Evolutionary conservation across 2,113 vertebrate species (phyloP), one percentile per base, ranked within the genome.

Genomic region (Thalassarche chlororhynchos): DNA sequence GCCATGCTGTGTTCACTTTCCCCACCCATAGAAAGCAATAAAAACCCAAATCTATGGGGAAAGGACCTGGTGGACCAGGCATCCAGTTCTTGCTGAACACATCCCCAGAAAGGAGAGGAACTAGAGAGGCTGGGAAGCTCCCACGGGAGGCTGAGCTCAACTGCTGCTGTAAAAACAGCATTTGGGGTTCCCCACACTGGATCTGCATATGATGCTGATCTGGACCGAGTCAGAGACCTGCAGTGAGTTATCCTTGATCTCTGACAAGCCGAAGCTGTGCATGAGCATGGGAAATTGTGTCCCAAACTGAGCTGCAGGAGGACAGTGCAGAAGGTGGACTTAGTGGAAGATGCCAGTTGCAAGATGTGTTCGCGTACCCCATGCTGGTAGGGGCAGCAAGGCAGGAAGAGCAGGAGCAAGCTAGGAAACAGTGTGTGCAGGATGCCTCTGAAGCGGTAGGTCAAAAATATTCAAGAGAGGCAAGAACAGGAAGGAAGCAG

Each of bases 401-500:
- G 65, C 71, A 94, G 78, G 79, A 91, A 91, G 71, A 49, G 66
- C 83, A 57, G 68, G 38, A 93, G 44, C 38, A 28, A 17, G 40
- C 46, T 40, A 47, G 74, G 75, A 46, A 68, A 84, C 51, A 69
- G 32, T 1, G 2, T 2, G 4, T 38, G 74, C 91, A 95, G 64
- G 74, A 65, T 71, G 87, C 57, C 57, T 51, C 72, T 40, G 28
- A 80, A 76, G 79, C 28, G 0, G 40, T 8, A 70, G 20, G 62
- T 62, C 97, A 98, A 98, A 98, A 98, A 97, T 97, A 97, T 46
- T 44, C 81, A 85, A 88, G 76, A 97, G 82, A 96, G 79, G 90
- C 84, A 82, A 94, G 88, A 95, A 94, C 95, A 98, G 97, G 98
- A 98, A 98, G 98, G 97, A 98, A 98, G 87, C 93, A 96, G 80